Conservation (phyloP, 1,140 invertebrate species). For the Macrobrachium rosenbergii region DNA sequence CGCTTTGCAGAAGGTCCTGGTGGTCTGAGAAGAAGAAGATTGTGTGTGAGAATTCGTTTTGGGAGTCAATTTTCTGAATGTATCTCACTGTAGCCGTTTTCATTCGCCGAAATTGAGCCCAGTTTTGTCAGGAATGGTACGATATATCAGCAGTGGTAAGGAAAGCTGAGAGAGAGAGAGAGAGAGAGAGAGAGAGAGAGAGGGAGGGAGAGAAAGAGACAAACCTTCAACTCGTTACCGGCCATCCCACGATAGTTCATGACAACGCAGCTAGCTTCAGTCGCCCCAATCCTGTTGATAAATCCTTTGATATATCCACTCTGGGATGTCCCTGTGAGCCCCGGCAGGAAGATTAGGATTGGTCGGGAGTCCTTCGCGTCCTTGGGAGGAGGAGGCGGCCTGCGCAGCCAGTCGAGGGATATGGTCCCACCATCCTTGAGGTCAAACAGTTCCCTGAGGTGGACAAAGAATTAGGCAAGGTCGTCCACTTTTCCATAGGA, state of each 20-base stretch:
- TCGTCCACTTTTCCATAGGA: neutral
- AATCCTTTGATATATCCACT: conserved; percentile 88
- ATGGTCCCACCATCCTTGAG: conserved; percentile 88
- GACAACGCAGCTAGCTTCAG: conserved; percentile 81
- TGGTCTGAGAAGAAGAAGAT: conserved; percentile 77
- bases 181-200: neutral
- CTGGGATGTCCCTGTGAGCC: conserved; percentile 80
- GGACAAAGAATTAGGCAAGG: conserved; percentile 63
- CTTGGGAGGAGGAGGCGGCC: conserved; percentile 70
- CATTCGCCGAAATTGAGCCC: too few species aligned
- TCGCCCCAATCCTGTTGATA: conserved; percentile 77
- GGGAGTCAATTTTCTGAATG: too few species aligned
- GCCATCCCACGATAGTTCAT: conserved; percentile 87
- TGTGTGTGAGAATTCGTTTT: neutral
- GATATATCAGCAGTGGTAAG: too few species aligned
- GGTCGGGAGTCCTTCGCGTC: conserved; percentile 67
- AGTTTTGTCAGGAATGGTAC: neutral
- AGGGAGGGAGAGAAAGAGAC: neutral
- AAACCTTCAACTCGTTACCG: conserved; percentile 80
- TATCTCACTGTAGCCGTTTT: too few species aligned
- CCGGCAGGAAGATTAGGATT: conserved; percentile 85
- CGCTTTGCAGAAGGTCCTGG: conserved; percentile 85
- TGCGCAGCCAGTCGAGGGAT: conserved; percentile 82
- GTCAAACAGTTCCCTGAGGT: conserved; percentile 79
- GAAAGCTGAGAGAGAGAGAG: too few species aligned